A percentile compares a stretch with the other conserved stretches of the same genome.
phyloP scores from a whole-genome alignment of 2,797 vertebrate genomes.

The Pangasius larnaudii region DNA sequence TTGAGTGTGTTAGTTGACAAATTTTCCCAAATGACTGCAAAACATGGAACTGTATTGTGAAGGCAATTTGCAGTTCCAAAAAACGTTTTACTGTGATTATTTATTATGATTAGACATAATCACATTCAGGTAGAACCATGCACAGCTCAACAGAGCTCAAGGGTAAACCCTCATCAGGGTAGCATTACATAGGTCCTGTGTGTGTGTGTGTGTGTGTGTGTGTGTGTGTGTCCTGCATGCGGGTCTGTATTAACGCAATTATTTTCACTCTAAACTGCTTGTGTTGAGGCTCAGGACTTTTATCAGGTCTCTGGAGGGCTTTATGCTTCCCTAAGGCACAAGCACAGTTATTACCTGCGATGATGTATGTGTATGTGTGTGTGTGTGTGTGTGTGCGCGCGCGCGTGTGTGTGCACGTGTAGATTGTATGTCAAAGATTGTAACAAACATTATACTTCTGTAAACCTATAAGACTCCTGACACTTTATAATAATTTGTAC shows the following conservation, averaged over 20 bases:
- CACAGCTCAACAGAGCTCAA: background rate
- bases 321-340: background rate
- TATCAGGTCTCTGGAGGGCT: background rate
- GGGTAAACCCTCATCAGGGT: conserved; percentile 7
- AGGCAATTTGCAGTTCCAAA: background rate
- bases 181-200: background rate
- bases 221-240: background rate
- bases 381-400: background rate
- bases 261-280: conserved; percentile 3
- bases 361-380: background rate
- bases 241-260: background rate
- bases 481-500: background rate
- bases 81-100: background rate
- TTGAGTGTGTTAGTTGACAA: background rate
- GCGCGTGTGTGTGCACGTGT: background rate
- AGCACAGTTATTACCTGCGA: conserved; percentile 8
- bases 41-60: background rate
- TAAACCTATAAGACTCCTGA: background rate
- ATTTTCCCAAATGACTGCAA: background rate
- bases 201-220: conserved; percentile 11
- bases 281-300: conserved; percentile 7
- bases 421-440: background rate
- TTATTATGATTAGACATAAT: background rate
- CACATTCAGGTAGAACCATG: background rate
- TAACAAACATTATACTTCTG: background rate